phyloP scores from a whole-genome alignment of 2,113 vertebrate species.

The Alaudala cheleensis region DNA sequence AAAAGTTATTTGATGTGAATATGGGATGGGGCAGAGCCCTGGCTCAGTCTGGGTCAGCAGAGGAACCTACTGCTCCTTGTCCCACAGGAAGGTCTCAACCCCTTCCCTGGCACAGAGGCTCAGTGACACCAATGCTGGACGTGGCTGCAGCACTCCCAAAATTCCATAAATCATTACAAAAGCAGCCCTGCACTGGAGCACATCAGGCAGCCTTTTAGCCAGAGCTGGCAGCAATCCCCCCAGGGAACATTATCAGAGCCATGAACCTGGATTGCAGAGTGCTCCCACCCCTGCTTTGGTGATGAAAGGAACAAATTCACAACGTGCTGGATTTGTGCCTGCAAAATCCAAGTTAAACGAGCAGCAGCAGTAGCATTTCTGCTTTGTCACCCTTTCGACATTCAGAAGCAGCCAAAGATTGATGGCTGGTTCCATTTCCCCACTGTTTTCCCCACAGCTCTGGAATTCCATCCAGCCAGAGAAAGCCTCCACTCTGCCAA shows the following conservation, averaged over 20 bases:
- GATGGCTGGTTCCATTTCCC: background rate
- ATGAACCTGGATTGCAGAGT: background rate
- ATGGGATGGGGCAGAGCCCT: background rate
- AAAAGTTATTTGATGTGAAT: background rate
- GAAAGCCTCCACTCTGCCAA: background rate
- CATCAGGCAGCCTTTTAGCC: background rate
- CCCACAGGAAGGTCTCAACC: background rate
- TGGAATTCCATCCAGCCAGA: background rate
- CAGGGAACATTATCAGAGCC: background rate
- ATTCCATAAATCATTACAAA: background rate
- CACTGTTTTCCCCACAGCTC: background rate
- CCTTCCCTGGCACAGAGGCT: background rate
- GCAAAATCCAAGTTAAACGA: background rate
- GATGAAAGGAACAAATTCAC: conserved; percentile 12
- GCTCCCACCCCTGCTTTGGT: background rate
- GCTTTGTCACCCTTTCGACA: background rate
- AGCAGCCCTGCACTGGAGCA: background rate
- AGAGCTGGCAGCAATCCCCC: background rate
- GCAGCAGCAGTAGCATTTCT: background rate
- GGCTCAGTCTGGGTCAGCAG: background rate
- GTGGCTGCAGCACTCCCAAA: background rate
- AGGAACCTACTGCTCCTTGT: background rate
- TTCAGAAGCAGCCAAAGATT: background rate
- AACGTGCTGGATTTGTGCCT: background rate
- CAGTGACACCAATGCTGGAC: background rate